Evolutionary conservation across 1,140 invertebrate species (phyloP).

Genomic region (Sitobion miscanthi): DNA sequence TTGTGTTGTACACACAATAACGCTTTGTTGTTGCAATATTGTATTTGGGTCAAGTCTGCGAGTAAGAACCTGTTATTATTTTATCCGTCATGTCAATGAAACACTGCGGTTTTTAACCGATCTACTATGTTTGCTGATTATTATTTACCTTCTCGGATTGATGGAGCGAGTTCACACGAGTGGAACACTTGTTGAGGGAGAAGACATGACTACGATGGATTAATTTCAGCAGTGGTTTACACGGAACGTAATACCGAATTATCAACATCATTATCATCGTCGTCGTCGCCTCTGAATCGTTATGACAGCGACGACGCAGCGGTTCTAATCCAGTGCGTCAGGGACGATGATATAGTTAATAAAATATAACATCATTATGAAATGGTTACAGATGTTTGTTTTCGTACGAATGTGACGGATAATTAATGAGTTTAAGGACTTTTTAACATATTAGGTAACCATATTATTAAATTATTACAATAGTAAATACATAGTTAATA

Average conservation of each 20-base stretch:
- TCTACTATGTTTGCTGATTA: not conserved
- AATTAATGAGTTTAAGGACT: not conserved
- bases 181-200: not conserved
- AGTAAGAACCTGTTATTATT: constrained; percentile 43
- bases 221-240: not conserved
- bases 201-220: not conserved
- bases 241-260: not conserved
- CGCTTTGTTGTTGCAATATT: constrained; percentile 14
- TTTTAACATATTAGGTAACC: not conserved
- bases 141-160: not conserved
- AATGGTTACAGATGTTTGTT: not conserved
- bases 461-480: not conserved
- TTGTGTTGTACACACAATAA: constrained; percentile 29
- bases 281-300: not conserved
- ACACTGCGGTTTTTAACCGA: constrained; percentile 31
- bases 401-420: not conserved
- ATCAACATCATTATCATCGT: not conserved
- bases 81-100: constrained; percentile 28
- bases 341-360: not conserved
- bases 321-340: not conserved
- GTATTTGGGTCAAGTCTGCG: constrained; percentile 35
- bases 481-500: too few relatives aligned
- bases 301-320: not conserved
- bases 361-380: not conserved
- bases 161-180: not conserved